Base-by-base conservation (phyloP, 2,113 vertebrate species). In the Passer montanus region DNA sequence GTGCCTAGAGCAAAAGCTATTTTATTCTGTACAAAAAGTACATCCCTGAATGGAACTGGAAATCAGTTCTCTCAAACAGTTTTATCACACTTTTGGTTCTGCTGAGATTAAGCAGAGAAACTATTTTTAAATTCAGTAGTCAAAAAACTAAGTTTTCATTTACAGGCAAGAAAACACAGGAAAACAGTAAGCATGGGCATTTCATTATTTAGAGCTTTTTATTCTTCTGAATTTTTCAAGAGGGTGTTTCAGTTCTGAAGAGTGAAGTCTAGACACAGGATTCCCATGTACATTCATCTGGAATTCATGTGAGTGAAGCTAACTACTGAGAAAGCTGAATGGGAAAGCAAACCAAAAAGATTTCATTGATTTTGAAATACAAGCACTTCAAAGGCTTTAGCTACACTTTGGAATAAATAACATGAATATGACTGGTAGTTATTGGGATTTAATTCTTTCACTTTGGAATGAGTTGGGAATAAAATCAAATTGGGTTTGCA, bases 191-290 rank as follows among this genome's bases (percentile, higher is more conserved):
- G 37, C 26, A 15, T 0, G 1, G n/a, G 31, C 60, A 87, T 69
- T 93, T 95, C 67, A 92, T 93, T 92, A 93, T 89, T 92, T 87
- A 94, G 83, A 84, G 63, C 28, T 89, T 84, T 89, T 78, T 47
- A 66, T 87, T 89, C 44, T 85, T 63, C 63, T 80, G 33, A 47
- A 52, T 83, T 95, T 93, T 93, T 50, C 59, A 88, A 74, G 70
- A 90, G 55, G 55, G 28, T 41, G 79, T 70, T 93, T 91, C 50
- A 69, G 22, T 60, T 95, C 43, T 69, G 37, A 66, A 90, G 30
- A 62, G 14, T 68, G 79, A 92, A 73, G 30, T 31, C 53, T 59
- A 88, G 30, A 43, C 27, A 85, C 75, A 85, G 55, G 46, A 90
- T 72, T 84, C 68, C 63, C 55, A 59, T 6, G 16, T 74, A 96